phyloP scores from a whole-genome alignment of 2,797 vertebrate genomes.

The Syngnathus acus region DNA sequence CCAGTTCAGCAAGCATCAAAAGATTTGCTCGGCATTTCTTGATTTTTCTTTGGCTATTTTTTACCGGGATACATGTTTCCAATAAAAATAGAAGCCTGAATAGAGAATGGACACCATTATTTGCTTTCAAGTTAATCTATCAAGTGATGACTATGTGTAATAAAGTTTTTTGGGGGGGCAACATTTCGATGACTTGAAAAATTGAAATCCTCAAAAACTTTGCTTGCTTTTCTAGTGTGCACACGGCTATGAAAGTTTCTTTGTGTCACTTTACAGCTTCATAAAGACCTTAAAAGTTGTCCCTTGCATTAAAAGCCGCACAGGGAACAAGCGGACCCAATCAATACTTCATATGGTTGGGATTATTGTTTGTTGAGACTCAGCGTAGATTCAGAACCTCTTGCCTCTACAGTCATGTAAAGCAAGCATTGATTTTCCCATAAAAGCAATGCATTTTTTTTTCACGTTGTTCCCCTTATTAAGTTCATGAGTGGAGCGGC shows the following conservation, averaged over 20 bases:
- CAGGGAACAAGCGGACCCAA: slow-evolving; percentile 45
- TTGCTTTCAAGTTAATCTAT: not conserved
- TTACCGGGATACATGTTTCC: not conserved
- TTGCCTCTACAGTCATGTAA: slow-evolving; percentile 50
- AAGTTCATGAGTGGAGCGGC: slow-evolving; percentile 9
- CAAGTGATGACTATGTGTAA: not conserved
- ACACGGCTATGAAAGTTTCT: slow-evolving; percentile 35
- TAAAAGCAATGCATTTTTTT: not conserved
- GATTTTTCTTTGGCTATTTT: not conserved
- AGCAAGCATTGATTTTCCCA: slow-evolving; percentile 48
- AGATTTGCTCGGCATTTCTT: not conserved
- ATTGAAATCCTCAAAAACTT: not conserved
- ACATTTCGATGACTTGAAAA: not conserved
- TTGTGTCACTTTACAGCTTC: slow-evolving; percentile 37
- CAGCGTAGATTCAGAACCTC: slow-evolving; percentile 52
- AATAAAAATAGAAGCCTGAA: not conserved
- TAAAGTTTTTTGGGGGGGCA: not conserved
- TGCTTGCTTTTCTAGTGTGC: not conserved
- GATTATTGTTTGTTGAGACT: slow-evolving; percentile 60
- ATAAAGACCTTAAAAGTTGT: slow-evolving; percentile 56
- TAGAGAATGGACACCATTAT: not conserved
- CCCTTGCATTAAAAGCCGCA: slow-evolving; percentile 55
- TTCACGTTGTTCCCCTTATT: not conserved
- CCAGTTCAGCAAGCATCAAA: not conserved
- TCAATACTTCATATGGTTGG: slow-evolving; percentile 64